A percentile compares a stretch with the other conserved stretches of the same genome.
Conservation (phyloP, 2,113 vertebrate species). For the Mystacornis crossleyi region DNA sequence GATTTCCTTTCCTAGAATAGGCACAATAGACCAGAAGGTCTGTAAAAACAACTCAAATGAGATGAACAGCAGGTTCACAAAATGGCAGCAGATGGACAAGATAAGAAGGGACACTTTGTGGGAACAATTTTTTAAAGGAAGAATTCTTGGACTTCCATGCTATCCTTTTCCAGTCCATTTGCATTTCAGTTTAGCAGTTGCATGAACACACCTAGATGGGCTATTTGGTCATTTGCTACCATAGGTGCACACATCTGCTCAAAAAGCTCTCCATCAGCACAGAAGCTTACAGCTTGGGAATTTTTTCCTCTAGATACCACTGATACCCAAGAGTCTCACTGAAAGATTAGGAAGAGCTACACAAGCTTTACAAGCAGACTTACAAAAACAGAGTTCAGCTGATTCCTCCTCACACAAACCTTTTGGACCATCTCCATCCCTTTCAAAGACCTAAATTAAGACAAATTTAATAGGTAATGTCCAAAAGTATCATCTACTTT, state of each 20-base stretch:
- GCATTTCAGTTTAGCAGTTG: neutral
- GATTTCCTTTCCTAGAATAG: neutral
- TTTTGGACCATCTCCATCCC: neutral
- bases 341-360: neutral
- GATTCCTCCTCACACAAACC: neutral
- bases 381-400: neutral
- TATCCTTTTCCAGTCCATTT: neutral
- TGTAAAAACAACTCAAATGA: neutral
- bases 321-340: neutral
- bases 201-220: neutral
- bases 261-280: neutral
- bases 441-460: neutral
- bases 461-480: neutral
- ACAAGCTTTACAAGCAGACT: neutral
- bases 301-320: neutral
- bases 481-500: neutral
- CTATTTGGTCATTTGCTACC: neutral
- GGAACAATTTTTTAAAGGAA: neutral
- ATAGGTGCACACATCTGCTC: neutral
- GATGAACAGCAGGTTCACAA: neutral
- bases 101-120: neutral
- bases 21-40: neutral
- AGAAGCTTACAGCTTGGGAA: neutral
- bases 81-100: neutral
- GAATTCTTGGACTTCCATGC: neutral